Evolutionary conservation across 2,797 vertebrate species (phyloP).

Genomic region (Gymnoscopelus microlampas): DNA sequence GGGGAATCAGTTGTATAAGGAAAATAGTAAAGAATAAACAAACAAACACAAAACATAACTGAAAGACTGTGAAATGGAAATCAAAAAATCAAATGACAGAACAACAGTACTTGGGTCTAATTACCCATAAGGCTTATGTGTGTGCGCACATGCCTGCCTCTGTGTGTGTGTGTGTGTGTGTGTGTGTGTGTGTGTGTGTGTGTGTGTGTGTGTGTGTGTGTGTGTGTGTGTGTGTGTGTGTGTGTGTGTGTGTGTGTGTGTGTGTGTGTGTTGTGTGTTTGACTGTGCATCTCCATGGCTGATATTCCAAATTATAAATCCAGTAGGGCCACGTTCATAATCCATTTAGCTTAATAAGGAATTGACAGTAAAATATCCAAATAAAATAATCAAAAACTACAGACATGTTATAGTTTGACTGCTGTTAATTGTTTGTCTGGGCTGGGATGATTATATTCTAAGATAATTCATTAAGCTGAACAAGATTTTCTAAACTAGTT

Average conservation of each 20-base stretch:
- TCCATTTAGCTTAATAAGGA: slow-evolving; percentile 62
- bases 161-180: slow-evolving; percentile 19
- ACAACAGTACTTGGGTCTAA: slow-evolving; percentile 34
- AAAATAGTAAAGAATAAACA: slow-evolving; percentile 61
- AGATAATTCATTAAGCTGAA: slow-evolving; percentile 55
- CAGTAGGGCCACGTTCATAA: slow-evolving; percentile 52
- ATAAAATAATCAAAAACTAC: slow-evolving; percentile 56
- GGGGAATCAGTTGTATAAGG: slow-evolving; percentile 51
- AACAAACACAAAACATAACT: slow-evolving; percentile 47
- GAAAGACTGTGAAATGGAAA: slow-evolving; percentile 47
- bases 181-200: slow-evolving; percentile 1
- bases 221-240: slow-evolving; percentile 10
- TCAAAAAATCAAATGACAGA: slow-evolving; percentile 48
- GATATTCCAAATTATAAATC: slow-evolving; percentile 31
- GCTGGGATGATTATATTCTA: slow-evolving; percentile 58
- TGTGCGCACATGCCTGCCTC: neutral
- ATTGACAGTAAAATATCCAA: slow-evolving; percentile 62
- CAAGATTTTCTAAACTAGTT: slow-evolving; percentile 41
- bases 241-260: neutral
- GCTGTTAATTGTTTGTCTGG: slow-evolving; percentile 50
- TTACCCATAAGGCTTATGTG: slow-evolving; percentile 6
- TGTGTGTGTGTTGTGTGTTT: slow-evolving; percentile 9
- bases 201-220: slow-evolving; percentile 6
- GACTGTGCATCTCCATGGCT: slow-evolving; percentile 31
- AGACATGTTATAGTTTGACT: slow-evolving; percentile 60